A percentile compares a stretch with the other conserved stretches of the same genome.
These are phyloP conservation scores for Leptinotarsa haldemani DNA, from an alignment of 2,888 invertebrate genomes.

Conservation along the genomic window DNA sequence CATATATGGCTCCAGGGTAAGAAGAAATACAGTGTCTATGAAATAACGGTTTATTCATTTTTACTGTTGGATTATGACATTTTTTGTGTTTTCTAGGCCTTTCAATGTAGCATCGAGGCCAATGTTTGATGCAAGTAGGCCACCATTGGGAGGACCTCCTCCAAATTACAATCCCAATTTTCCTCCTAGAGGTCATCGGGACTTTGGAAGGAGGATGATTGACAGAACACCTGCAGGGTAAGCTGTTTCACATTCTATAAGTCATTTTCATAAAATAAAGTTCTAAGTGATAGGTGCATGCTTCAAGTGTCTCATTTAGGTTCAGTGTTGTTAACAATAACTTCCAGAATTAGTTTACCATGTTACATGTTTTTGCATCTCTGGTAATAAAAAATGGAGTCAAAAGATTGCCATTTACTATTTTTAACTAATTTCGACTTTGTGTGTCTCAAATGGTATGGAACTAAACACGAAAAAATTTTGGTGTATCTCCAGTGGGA, in stretches of 20 bases:
- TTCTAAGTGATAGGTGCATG: too few species aligned
- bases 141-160: slow-evolving; percentile 60
- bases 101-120: slow-evolving; percentile 60
- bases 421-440: too few species aligned
- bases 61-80: not conserved
- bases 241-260: slow-evolving; percentile 36
- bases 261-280: too few species aligned
- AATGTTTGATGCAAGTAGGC: slow-evolving; percentile 61
- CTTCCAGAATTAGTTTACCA: too few species aligned
- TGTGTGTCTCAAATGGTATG: too few species aligned
- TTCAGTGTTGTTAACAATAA: too few species aligned
- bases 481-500: too few species aligned
- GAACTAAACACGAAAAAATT: too few species aligned
- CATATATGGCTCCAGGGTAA: slow-evolving; percentile 62
- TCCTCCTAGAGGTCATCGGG: slow-evolving; percentile 52
- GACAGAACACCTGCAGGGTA: slow-evolving; percentile 67
- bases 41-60: not conserved
- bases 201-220: slow-evolving; percentile 63
- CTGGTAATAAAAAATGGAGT: too few species aligned
- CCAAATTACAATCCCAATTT: slow-evolving; percentile 55
- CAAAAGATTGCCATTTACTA: too few species aligned
- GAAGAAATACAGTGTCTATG: slow-evolving; percentile 22
- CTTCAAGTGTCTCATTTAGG: too few species aligned
- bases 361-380: too few species aligned
- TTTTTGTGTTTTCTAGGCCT: slow-evolving; percentile 48